Evolutionary conservation across 2,797 vertebrate species (phyloP), one percentile per base, ranked within the genome.

Genomic region (Intellagama lesueurii): DNA sequence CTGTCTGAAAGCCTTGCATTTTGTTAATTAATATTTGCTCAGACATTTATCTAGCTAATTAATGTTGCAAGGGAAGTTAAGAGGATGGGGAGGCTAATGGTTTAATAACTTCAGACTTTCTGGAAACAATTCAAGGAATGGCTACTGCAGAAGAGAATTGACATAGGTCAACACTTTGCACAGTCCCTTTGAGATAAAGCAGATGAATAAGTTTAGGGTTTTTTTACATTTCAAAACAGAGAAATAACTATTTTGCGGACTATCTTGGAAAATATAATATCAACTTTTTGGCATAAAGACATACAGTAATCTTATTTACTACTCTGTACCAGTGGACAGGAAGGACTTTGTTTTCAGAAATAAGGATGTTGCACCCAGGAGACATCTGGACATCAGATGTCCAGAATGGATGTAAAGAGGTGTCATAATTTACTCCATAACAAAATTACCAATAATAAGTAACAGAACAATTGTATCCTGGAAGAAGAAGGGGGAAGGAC

Each of bases 21-120:
- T 83, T 76, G 40, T 30, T 76, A 88, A 88, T 88, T 88, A 88
- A 88, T 77, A 83, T 88, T 88, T 88, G 56, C 14, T 66, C 5
- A 68, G 70, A 76, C 70, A 76, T 87, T 87, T 81, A 49, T 87
- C 78, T 87, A 28, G 44, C 64, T 83, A 82, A 88, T 76, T 83
- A 88, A 83, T 88, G 70, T 88, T 88, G 70, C 40, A 47, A 66
- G 56, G 60, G 14, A 76, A 60, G 87, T 82, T 76, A 87, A 35
- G 49, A 52, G 52, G 4, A 9, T 68, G 69, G 6, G 28, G 28
- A n/a, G 30, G 26, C 69, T 19, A 73, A 73, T 32, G 30, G 30
- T 30, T 68, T 88, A 64, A 47, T 76, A 82, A 75, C 66, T 76
- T 83, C 56, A 88, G 40, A 76, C 72, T 88, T 88, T 76, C 40